These are phyloP conservation scores for Cetoscarus ocellatus DNA, from an alignment of 2,797 vertebrate species.

Conservation along the genomic window DNA sequence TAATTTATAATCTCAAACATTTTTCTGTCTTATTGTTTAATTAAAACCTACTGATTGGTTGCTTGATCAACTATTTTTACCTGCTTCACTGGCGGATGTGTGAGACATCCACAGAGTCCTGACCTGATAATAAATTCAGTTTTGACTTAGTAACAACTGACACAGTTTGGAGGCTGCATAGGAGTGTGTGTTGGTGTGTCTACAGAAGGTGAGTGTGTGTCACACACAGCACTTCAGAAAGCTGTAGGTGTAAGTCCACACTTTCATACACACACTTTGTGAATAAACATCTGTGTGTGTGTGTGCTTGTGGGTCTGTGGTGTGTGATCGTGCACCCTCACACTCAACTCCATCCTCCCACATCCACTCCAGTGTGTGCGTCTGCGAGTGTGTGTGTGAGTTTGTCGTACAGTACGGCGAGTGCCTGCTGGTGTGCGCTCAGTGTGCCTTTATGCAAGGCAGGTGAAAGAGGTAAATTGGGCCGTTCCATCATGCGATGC, in stretches of 20 bases:
- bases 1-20: too few species aligned
- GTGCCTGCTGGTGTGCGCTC: conserved; percentile 71
- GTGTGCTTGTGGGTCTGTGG: conserved; percentile 20
- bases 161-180: conserved; percentile 69
- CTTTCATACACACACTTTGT: conserved; percentile 71
- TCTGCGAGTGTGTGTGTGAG: conserved; percentile 40
- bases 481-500: conserved; percentile 93
- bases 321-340: conserved; percentile 51
- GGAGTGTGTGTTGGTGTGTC: conserved; percentile 47
- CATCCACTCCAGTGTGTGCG: conserved; percentile 49
- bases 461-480: conserved; percentile 95
- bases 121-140: conserved; percentile 68
- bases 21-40: too few species aligned
- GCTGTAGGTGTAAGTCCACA: conserved; percentile 57
- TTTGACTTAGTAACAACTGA: conserved; percentile 71
- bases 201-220: conserved; percentile 54
- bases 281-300: conserved; percentile 62
- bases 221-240: conserved; percentile 42
- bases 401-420: conserved; percentile 52
- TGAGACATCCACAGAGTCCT: conserved; percentile 21
- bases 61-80: too few species aligned
- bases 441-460: conserved; percentile 90
- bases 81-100: too few species aligned
- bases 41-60: too few species aligned
- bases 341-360: conserved; percentile 57